These are phyloP conservation scores for Perithous albicinctus DNA, from an alignment of 2,888 invertebrate species.

Conservation along the genomic window DNA sequence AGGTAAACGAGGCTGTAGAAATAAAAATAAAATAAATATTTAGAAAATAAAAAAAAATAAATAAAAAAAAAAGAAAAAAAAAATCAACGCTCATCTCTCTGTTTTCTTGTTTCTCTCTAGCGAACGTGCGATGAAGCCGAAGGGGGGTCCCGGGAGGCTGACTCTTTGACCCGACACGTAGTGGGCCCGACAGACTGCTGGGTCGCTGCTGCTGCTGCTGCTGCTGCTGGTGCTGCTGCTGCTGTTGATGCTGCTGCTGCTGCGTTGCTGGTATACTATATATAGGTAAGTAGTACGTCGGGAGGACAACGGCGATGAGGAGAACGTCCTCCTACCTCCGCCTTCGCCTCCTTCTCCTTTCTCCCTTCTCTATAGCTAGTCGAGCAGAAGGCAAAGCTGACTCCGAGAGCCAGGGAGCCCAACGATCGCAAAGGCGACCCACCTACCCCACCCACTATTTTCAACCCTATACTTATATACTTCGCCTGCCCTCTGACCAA, in stretches of 20 bases:
- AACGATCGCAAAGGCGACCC: slow-evolving; percentile 59
- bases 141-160: slow-evolving; percentile 78
- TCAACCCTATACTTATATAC: slow-evolving; percentile 84
- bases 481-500: slow-evolving; percentile 72
- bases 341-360: not conserved
- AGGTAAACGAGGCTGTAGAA: slow-evolving; percentile 56
- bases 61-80: slow-evolving; percentile 54
- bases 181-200: slow-evolving; percentile 82
- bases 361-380: too few relatives aligned
- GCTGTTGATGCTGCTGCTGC: slow-evolving; percentile 12
- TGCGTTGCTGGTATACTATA: slow-evolving; percentile 13
- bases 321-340: slow-evolving; percentile 26
- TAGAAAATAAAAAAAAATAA: slow-evolving; percentile 48
- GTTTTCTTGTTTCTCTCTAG: slow-evolving; percentile 7
- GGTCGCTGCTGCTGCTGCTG: slow-evolving; percentile 64
- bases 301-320: slow-evolving; percentile 37
- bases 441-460: slow-evolving; percentile 71
- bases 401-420: slow-evolving; percentile 64
- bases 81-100: slow-evolving; percentile 9
- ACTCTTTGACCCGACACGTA: slow-evolving; percentile 84
- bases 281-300: slow-evolving; percentile 43
- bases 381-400: slow-evolving; percentile 67
- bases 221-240: slow-evolving; percentile 74
- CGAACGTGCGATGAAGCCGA: slow-evolving; percentile 63
- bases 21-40: slow-evolving; percentile 57